Base-by-base conservation (phyloP, 2,888 invertebrate genomes). In the Xylophagus ater region DNA sequence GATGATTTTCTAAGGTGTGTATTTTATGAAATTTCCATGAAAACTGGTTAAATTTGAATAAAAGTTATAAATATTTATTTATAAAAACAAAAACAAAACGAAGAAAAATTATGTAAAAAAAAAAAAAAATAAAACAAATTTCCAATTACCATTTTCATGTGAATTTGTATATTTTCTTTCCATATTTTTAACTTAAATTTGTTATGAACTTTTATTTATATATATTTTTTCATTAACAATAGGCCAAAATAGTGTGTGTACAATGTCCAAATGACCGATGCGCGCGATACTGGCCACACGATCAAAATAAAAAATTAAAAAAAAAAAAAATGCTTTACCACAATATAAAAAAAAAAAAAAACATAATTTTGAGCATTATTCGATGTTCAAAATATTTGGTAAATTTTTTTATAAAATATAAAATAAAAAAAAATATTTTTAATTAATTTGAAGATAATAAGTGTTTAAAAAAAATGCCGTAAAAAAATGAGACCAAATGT, bases 1-100 rank as follows among this genome's bases (percentile, higher is more conserved):
- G 52, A 69, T 57, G 63, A 69, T 57, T 69, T 73, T 58, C 70
- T 73, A 62, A 72, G 63, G 62, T 64, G 55, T 54, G 62, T 62
- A 58, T 28, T 37, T 13, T 28, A 31, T 21, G 26, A 17, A 29
- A 21, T 19, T 39, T 29, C 17, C 15, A 20, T 38, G 20, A 33
- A 38, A 37, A 38, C n/a, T 19, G 5, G 13, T 12, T 21, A 21
- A 7, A 21, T 21, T 7, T 9, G 9, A 21, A 21, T 9, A 21
- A 7, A 21, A 7, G 9, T 21, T 21, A 6, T 21, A 21, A 7
- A 7, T 21, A 21, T 21, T 21, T 21, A 21, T 21, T 21, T 21
- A 21, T 21, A 9, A 7, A 21, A 7, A 21, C 21, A 21, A 7
- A 24, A 18, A 26, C 18, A 15, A 25, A 35, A 26, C 8, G 15